Base-by-base conservation (phyloP, 2,797 vertebrate genomes). In the Sebastes dallii region DNA sequence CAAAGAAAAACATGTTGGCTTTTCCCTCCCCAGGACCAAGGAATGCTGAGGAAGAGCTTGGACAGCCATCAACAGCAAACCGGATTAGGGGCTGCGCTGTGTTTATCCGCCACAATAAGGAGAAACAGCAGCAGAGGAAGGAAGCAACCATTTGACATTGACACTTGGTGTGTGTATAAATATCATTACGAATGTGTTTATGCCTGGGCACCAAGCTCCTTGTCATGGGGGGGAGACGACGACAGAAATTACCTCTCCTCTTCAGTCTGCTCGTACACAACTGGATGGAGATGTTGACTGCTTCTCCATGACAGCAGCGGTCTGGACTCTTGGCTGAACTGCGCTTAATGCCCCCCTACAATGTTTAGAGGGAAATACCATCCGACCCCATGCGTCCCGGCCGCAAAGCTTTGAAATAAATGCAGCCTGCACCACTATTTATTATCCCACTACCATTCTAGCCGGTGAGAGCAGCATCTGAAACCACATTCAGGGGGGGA, bases 331-430 rank as follows among this genome's bases (percentile, higher is more conserved):
- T 83, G 83, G 81, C 88, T 88, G 78, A 88, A 83, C 87, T 65
- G 84, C 18, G 64, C 67, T 75, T 58, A 71, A 73, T 52, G 64
- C 86, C 87, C 89, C 82, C 84, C 84, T 72, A 66, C 75, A 70
- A 72, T 78, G 91, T 86, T 92, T 90, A 55, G 61, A 86, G 78
- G 88, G 89, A 92, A 90, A 92, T 89, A 83, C 89, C 89, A 89
- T 80, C 77, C 77, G 80, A 90, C 81, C 86, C 86, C 79, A 66
- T 14, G 81, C 82, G 81, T 42, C 71, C 70, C 24, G 18, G 1
- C 83, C 62, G 10, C 76, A 85, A 32, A 71, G 85, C 82, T 88
- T 83, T 80, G 86, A 89, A 84, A 87, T 30, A 69, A 76, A 83
- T 72, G 83, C 86, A 78, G 83, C 20, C 78, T 76, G 73, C 69